Evolutionary conservation across 2,888 invertebrate species (phyloP).

Genomic region (Coelinius sp.): DNA sequence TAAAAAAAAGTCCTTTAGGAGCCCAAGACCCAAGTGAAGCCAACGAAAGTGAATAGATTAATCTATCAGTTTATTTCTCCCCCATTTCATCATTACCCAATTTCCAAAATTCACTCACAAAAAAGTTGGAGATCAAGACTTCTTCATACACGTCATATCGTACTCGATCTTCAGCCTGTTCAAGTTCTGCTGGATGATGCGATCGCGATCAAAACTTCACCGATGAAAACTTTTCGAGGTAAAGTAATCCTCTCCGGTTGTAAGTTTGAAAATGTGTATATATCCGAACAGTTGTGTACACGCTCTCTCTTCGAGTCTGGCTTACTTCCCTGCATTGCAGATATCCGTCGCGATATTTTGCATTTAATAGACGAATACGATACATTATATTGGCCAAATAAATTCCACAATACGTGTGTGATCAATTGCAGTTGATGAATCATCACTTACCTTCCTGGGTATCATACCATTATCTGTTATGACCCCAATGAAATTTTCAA

Average conservation of each 20-base stretch:
- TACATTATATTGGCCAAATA: constrained; percentile 12
- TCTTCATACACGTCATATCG: constrained; percentile 26
- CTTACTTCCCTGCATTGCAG: constrained; percentile 36
- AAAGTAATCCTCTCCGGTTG: constrained; percentile 24
- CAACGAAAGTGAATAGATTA: too few species aligned
- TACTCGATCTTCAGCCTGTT: constrained; percentile 30
- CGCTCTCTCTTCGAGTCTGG: constrained; percentile 12
- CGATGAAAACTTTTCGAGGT: constrained; percentile 17
- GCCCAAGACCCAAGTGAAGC: too few species aligned
- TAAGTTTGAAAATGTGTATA: constrained; percentile 3
- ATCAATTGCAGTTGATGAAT: neutral
- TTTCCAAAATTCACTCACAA: constrained; percentile 4
- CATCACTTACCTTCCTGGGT: neutral
- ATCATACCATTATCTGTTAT: too few species aligned
- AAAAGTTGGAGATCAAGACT: constrained; percentile 11
- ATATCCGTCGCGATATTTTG: constrained; percentile 31
- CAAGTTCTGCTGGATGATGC: constrained; percentile 6
- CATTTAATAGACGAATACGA: constrained; percentile 14
- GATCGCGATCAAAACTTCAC: constrained; percentile 35
- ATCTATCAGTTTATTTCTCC: neutral
- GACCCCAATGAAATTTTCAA: neutral
- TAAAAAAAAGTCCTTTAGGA: too few species aligned
- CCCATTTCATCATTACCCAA: constrained; percentile 4
- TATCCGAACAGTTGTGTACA: constrained; percentile 20
- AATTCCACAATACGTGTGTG: neutral